Conservation (phyloP, 2,888 invertebrate species). For the Andrena bucephala region DNA sequence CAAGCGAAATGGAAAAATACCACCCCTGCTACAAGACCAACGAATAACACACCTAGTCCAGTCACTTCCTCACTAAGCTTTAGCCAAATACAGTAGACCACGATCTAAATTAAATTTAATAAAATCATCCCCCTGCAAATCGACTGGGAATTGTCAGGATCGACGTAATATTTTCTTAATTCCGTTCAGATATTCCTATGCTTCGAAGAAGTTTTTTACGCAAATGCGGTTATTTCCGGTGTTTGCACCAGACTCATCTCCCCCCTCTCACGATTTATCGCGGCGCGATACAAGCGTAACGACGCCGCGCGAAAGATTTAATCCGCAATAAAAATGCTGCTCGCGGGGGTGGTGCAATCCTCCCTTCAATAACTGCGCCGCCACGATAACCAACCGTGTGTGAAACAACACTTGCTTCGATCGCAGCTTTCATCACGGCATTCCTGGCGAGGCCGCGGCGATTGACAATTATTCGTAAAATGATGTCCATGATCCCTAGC, state of each 20-base stretch:
- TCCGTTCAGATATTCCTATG: background rate
- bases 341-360: background rate
- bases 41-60: no score
- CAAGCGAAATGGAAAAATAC: no score
- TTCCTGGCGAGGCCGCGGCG: background rate
- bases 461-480: constrained; percentile 25
- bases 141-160: background rate
- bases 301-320: constrained; percentile 18
- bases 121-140: no score
- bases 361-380: constrained; percentile 1
- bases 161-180: background rate
- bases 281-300: constrained; percentile 7
- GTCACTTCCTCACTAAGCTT: no score
- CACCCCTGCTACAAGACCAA: no score
- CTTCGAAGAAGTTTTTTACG: constrained; percentile 4
- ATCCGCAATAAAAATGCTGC: constrained; percentile 25
- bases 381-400: constrained; percentile 8
- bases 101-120: no score
- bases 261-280: constrained; percentile 6
- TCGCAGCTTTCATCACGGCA: background rate
- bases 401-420: background rate
- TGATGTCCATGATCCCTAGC: constrained; percentile 1
- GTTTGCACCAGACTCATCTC: constrained; percentile 1
- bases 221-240: background rate
- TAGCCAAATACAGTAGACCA: no score